Evolutionary conservation across 2,797 vertebrate species (phyloP), one percentile per base, ranked within the genome.

Genomic region (Euphonia xanthogaster): DNA sequence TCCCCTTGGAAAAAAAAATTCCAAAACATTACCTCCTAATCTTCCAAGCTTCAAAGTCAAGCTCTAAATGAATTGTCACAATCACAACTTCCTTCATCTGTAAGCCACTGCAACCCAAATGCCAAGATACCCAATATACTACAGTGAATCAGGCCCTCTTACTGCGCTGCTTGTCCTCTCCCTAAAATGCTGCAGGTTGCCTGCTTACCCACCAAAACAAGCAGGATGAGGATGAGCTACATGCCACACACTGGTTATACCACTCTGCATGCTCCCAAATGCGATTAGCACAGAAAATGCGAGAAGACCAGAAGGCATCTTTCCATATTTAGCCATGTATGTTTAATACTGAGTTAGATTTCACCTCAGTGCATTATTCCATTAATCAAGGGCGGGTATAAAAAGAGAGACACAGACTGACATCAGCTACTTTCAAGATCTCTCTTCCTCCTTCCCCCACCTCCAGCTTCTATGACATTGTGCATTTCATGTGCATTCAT

Each of bases 281-380:
- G 80, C 67, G 92, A 94, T 86, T 55, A 93, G 92, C 92, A 95
- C 62, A 76, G 79, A 97, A 96, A 94, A 97, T 65, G 50, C 74
- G 48, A 94, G 94, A 93, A 97, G 62, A 96, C 58, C 73, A 96
- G 66, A 90, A 94, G 21, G 66, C 79, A 95, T 86, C 76, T 73
- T 81, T 81, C 91, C 89, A 67, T 94, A 91, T 94, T 96, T 91
- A 95, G 79, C n/a, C 45, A 70, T 3, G n/a, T 90, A 84, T 53
- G 42, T 84, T 94, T 91, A 95, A 94, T 31, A 94, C 24, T 1
- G 19, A 96, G 79, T 75, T 70, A 86, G 33, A 93, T 88, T 88
- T 93, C 94, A 94, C 76, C 87, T 90, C 90, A 53, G 35, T 88
- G 81, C 42, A 40, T 94, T 66, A 86, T 70, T 82, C 73, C 14